Conservation (phyloP, 2,888 invertebrate species). For the Rotaria sp. region DNA sequence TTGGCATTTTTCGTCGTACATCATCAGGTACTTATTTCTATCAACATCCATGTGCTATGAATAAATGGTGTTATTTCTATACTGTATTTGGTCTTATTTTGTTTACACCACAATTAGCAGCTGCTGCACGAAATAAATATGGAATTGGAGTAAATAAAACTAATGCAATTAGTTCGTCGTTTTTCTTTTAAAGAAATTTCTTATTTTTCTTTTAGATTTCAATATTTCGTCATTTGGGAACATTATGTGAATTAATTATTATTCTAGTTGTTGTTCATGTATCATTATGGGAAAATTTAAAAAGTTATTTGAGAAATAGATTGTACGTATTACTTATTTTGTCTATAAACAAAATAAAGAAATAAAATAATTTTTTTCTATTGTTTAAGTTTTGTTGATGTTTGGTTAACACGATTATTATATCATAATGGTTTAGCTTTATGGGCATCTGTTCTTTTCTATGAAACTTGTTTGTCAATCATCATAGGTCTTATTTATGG, state of each 20-base stretch:
- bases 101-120: neutral
- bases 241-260: neutral
- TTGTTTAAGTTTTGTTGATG: neutral
- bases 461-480: neutral
- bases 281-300: neutral
- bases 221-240: neutral
- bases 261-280: neutral
- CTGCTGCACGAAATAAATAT: neutral
- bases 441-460: neutral
- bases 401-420: neutral
- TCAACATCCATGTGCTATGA: conserved; percentile 1
- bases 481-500: neutral
- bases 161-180: neutral
- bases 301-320: neutral
- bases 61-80: conserved; percentile 16
- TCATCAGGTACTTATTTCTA: neutral
- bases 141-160: neutral
- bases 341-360: neutral
- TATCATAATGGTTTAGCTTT: conserved; percentile 10
- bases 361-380: neutral
- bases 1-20: neutral
- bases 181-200: neutral
- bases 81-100: neutral
- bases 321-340: neutral
- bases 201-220: neutral